A percentile compares a stretch with the other conserved stretches of the same genome.
These are phyloP conservation scores for Mola mola DNA, from an alignment of 2,113 vertebrate genomes.

Conservation along the genomic window DNA sequence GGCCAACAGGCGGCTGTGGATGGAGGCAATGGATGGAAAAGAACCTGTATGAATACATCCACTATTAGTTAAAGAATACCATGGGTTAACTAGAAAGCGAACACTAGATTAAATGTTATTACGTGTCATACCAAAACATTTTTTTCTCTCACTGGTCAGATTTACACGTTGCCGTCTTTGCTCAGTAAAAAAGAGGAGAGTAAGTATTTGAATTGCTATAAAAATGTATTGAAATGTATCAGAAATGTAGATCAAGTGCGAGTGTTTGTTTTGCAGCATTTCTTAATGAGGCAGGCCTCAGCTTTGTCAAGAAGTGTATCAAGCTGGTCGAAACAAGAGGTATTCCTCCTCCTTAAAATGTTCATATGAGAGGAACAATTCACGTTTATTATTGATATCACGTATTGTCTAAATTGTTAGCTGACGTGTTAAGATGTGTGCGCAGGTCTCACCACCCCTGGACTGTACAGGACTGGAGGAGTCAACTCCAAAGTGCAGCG, in stretches of 20 bases:
- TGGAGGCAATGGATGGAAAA: constrained; percentile 98
- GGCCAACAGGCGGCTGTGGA: constrained; percentile 93
- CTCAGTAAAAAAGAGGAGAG: constrained; percentile 99
- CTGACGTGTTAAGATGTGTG: constrained; percentile 3
- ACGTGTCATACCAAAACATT: too few relatives aligned
- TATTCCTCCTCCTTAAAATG: constrained; percentile 38
- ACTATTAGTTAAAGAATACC: too few relatives aligned
- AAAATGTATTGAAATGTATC: neutral
- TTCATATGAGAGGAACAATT: neutral
- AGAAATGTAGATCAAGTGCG: neutral
- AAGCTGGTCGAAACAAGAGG: constrained; percentile 92
- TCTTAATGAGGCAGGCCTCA: constrained; percentile 94
- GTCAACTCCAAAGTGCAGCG: constrained; percentile 99
- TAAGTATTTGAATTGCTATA: constrained; percentile 77
- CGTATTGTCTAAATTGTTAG: too few relatives aligned
- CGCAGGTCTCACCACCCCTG: constrained; percentile 91
- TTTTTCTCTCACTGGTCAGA: constrained; percentile 77
- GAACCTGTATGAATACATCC: constrained; percentile 86
- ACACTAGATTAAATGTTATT: too few relatives aligned
- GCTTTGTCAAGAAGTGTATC: constrained; percentile 94
- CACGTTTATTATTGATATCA: neutral
- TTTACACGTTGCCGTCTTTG: constrained; percentile 94
- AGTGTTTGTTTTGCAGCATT: constrained; percentile 83
- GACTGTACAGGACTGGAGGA: constrained; percentile 95
- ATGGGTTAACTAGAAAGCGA: too few relatives aligned